Evolutionary conservation across 2,888 invertebrate genomes (phyloP), one percentile per base, ranked within the genome.

Genomic region (Mimumesa dahlbomi): DNA sequence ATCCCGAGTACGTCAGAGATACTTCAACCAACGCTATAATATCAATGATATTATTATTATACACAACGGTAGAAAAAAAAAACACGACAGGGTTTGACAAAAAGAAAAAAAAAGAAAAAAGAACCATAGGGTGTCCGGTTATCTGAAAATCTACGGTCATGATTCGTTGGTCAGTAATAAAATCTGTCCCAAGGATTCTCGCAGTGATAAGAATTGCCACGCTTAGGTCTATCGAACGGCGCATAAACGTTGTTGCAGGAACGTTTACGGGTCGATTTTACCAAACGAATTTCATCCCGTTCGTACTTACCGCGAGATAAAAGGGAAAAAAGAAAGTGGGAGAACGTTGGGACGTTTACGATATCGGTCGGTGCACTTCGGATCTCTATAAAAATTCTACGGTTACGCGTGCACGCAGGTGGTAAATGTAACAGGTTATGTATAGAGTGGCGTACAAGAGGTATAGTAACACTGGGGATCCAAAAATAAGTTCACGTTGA

Each of bases 81-180:
- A n/a, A n/a, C n/a, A n/a, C n/a, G n/a, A n/a, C n/a, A n/a, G n/a
- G n/a, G 34, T 11, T 34, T 34, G 2, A 7, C 34, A 34, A 3
- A 3, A 18, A 16, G 40, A 9, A 2, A 2, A 14, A 2, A 13
- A 13, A 13, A 13, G 4, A 4, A 1, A 13, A 4, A 40, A 16
- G 16, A 40, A 14, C 40, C 16, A 16, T 16, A 3, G 4, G 40
- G 2, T 3, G 40, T 40, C 7, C 16, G 40, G 4, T 40, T 40
- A 40, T 40, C 18, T 16, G 16, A 14, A 40, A 16, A 40, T 40
- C 40, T 16, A 16, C 6, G 40, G 2, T 16, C 40, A 16, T 40
- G 40, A 40, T 40, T 40, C 40, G 40, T 16, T 16, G 40, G 18
- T 7, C 40, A 14, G 16, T 40, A 16, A 40, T 40, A 40, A 40